Evolutionary conservation across 2,113 vertebrate genomes (phyloP).

Genomic region (Kobus ellipsiprymnus): DNA sequence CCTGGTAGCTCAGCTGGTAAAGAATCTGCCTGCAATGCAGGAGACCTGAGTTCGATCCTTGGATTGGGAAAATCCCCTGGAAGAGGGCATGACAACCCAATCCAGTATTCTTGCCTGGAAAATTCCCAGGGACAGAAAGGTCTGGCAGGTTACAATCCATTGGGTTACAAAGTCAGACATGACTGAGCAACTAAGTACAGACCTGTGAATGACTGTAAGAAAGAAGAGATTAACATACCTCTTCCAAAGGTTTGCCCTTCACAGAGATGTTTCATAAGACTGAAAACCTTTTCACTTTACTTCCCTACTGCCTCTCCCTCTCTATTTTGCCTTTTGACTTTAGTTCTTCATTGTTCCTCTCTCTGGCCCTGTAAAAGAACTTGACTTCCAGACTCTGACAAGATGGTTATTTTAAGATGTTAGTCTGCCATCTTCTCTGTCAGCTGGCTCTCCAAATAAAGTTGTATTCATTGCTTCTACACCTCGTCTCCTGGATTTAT

Average conservation of each 20-base stretch:
- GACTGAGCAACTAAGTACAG: not conserved
- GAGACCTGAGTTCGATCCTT: not conserved
- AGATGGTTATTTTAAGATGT: not conserved
- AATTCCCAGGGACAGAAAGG: not conserved
- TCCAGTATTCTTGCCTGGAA: not conserved
- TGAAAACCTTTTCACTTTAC: not conserved
- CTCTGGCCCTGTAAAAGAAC: not conserved
- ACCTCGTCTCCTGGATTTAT: not conserved
- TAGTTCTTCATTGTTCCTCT: not conserved
- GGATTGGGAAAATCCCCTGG: not conserved
- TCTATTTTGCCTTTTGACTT: not conserved
- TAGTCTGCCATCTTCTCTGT: not conserved
- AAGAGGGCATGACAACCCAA: not conserved
- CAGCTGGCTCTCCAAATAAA: not conserved
- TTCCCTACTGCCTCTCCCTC: not conserved
- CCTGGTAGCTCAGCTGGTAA: not conserved
- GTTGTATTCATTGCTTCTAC: not conserved
- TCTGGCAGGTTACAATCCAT: not conserved
- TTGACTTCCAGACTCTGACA: not conserved
- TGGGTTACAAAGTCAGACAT: not conserved
- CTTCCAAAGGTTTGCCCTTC: not conserved
- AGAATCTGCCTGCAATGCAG: rapidly evolving
- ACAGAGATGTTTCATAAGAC: not conserved
- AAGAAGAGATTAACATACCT: not conserved
- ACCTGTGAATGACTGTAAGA: not conserved